Conservation (phyloP, 2,113 vertebrate genomes). For the Peucedramus taeniatus region DNA sequence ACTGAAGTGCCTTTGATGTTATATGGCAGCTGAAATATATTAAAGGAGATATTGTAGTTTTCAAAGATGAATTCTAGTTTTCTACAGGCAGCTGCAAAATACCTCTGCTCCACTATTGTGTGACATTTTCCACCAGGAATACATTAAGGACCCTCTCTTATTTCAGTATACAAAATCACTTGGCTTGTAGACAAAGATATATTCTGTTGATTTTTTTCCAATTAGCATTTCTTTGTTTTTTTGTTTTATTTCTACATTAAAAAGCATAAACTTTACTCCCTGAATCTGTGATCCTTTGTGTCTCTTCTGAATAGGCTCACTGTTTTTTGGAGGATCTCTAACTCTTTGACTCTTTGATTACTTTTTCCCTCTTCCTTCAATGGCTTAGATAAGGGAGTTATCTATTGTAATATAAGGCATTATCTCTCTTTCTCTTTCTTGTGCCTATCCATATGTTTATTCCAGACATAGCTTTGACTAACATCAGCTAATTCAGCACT, state of each 20-base stretch:
- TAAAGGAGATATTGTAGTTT: neutral
- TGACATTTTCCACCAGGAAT: neutral
- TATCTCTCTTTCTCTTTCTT: neutral
- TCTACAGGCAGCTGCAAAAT: neutral
- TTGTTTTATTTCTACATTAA: neutral
- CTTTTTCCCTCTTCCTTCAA: neutral
- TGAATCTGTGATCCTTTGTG: fast-evolving
- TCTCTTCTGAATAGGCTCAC: neutral
- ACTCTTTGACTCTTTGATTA: neutral
- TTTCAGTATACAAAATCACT: neutral
- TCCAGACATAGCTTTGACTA: neutral
- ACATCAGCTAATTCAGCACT: neutral
- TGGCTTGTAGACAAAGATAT: neutral
- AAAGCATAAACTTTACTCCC: neutral
- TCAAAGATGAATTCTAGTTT: neutral
- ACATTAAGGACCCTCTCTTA: neutral
- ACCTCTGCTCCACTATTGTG: neutral
- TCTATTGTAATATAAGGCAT: neutral
- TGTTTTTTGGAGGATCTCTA: neutral
- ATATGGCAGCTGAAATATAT: neutral
- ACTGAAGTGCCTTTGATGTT: neutral
- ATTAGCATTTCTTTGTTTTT: neutral
- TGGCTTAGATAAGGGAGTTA: neutral
- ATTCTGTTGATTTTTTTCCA: neutral
- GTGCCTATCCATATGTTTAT: neutral